Evolutionary conservation across 1,140 invertebrate species (phyloP).

Genomic region (Ceratina japonica): DNA sequence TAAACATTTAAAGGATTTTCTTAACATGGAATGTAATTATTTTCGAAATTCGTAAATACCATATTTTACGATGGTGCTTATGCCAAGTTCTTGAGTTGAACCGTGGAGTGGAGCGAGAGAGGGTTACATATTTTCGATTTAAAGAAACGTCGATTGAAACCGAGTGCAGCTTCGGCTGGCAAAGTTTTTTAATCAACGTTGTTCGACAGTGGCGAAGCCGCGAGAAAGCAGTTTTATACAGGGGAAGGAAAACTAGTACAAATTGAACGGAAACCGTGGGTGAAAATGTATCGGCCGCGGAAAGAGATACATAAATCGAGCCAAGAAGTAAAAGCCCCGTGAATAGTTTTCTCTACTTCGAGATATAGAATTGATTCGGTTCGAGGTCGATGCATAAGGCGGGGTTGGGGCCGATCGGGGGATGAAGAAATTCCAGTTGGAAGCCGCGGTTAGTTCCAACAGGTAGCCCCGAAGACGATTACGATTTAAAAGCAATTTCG

Average conservation of each 20-base stretch:
- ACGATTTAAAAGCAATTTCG: conserved; percentile 61
- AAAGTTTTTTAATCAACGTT: conserved; percentile 35
- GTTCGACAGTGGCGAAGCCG: background rate
- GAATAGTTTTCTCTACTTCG: conserved; percentile 22
- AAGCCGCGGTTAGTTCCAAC: conserved; percentile 53
- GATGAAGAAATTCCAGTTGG: conserved; percentile 14
- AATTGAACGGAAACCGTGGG: conserved; percentile 4
- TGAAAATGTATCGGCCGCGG: conserved; percentile 17
- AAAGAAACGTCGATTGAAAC: background rate
- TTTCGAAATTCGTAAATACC: too few relatives aligned
- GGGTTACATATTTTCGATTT: too few relatives aligned
- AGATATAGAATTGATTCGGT: conserved; percentile 29
- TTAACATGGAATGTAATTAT: too few relatives aligned
- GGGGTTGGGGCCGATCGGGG: background rate
- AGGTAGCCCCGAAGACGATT: conserved; percentile 54
- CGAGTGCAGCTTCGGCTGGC: background rate
- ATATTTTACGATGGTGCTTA: too few relatives aligned
- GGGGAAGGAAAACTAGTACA: background rate
- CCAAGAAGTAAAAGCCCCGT: background rate
- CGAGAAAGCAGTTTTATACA: background rate
- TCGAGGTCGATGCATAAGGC: conserved; percentile 16
- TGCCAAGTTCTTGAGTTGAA: too few relatives aligned
- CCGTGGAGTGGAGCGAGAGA: too few relatives aligned
- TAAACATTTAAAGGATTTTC: too few relatives aligned
- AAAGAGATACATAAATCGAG: conserved; percentile 36